A percentile compares a stretch with the other conserved stretches of the same genome.
Evolutionary conservation across 2,113 vertebrate genomes (phyloP).

Genomic region (Mustela nigripes): DNA sequence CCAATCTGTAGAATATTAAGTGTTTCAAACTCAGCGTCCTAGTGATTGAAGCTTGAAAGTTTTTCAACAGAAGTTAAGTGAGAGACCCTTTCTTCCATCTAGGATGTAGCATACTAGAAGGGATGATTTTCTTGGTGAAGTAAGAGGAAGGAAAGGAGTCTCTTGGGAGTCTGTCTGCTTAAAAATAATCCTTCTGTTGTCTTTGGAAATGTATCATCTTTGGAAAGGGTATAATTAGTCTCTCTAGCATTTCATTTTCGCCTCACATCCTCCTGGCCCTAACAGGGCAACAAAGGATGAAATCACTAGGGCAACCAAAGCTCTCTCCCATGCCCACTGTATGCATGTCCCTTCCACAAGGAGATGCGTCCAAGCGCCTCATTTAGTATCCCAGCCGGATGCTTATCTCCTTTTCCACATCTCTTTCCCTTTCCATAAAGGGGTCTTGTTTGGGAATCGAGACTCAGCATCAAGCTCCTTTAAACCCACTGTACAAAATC

Average conservation of each 20-base stretch:
- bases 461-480: conserved; percentile 16
- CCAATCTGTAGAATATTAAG: neutral
- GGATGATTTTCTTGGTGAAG: neutral
- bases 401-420: neutral
- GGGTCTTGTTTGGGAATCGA: neutral
- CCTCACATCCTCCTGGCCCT: neutral
- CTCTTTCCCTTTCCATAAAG: neutral
- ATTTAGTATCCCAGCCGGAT: neutral
- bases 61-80: neutral
- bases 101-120: neutral
- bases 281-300: neutral
- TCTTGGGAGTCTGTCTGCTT: neutral
- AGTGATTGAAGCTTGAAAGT: neutral
- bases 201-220: conserved; percentile 1
- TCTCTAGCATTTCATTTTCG: neutral
- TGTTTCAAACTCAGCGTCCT: neutral
- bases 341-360: neutral
- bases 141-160: conserved; percentile 1
- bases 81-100: neutral
- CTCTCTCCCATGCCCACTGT: neutral
- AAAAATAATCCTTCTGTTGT: conserved; percentile 20
- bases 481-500: neutral
- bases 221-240: neutral
- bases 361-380: neutral
- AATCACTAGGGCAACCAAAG: neutral